Base-by-base conservation (phyloP, 2,113 vertebrate genomes). In the Salvelinus sp. region DNA sequence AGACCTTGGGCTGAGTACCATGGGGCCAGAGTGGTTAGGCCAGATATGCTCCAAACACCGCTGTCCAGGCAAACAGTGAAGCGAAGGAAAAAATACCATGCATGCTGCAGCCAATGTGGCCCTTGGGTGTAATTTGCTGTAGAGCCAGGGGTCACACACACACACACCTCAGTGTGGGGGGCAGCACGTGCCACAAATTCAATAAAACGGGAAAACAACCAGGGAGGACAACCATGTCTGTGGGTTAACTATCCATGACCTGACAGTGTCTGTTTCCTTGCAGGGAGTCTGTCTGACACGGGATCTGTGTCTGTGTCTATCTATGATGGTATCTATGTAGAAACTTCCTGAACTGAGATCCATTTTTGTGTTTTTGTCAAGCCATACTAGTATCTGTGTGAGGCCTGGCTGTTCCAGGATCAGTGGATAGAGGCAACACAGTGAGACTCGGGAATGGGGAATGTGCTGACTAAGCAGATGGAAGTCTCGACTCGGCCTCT, bases 161-260 rank as follows among this genome's bases (percentile, higher is more conserved):
- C 54, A 57, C 57, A n/a, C n/a, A 60, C 16, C n/a, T 20, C 3
- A 60, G 20, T n/a, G 14, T 18, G 57, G 13, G 57, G 57, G 16
- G 20, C 57, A 58, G 57, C 57, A 60, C 57, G 57, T 60, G 57
- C 57, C n/a, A n/a, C n/a, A 60, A 60, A 60, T 60, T 60, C 57
- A 60, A n/a, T 60, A 60, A 60, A n/a, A 60, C 4, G 2, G 57
- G 9, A 44, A 44, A 44, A 44, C 38, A 44, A 38, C 33, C 33
- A 38, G 33, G 38, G 38, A 44, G 38, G 38, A 44, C 38, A 44
- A 44, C 9, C 38, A 10, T 44, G 38, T 44, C 38, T 44, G 38
- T 44, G 38, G 38, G 38, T 44, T 44, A 44, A 44, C 38, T 44
- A 44, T 44, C 38, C 9, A 44, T 10, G 38, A 44, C 38, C 9